A percentile compares a stretch with the other conserved stretches of the same genome.
Conservation (phyloP, 2,113 vertebrate species). For the Aldabrachelys gigantea region DNA sequence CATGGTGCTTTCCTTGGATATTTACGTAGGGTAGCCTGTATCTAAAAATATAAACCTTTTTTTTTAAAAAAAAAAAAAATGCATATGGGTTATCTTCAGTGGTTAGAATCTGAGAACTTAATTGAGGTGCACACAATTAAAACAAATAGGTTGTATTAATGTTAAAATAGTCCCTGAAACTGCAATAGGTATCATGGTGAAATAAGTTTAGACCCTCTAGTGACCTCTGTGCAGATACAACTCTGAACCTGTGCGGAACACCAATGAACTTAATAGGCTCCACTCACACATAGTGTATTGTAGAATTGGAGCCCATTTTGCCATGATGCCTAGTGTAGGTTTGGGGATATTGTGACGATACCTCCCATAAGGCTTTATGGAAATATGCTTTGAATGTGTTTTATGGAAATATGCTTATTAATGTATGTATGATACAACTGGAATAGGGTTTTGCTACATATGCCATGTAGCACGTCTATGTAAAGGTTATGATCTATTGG, state of each 20-base stretch:
- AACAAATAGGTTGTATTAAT: background rate
- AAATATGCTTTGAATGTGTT: too few species aligned
- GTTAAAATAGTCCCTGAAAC: background rate
- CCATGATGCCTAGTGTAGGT: background rate
- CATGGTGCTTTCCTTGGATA: background rate
- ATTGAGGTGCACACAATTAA: background rate
- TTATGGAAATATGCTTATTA: too few species aligned
- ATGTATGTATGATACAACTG: too few species aligned
- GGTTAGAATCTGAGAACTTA: background rate
- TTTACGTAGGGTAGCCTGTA: background rate
- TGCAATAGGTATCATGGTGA: background rate
- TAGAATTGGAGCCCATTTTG: background rate
- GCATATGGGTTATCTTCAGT: background rate
- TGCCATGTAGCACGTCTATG: too few species aligned
- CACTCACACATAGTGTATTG: background rate
- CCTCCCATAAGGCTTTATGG: too few species aligned
- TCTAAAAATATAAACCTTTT: background rate
- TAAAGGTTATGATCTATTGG: too few species aligned
- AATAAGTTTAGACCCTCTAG: background rate
- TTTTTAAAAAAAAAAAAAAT: too few species aligned
- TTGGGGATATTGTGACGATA: background rate
- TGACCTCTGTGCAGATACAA: background rate
- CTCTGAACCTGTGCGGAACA: background rate
- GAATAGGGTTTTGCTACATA: too few species aligned
- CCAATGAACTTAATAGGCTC: background rate